Evolutionary conservation across 2,113 vertebrate species (phyloP), one percentile per base, ranked within the genome.

Genomic region (Pluvialis apricaria): DNA sequence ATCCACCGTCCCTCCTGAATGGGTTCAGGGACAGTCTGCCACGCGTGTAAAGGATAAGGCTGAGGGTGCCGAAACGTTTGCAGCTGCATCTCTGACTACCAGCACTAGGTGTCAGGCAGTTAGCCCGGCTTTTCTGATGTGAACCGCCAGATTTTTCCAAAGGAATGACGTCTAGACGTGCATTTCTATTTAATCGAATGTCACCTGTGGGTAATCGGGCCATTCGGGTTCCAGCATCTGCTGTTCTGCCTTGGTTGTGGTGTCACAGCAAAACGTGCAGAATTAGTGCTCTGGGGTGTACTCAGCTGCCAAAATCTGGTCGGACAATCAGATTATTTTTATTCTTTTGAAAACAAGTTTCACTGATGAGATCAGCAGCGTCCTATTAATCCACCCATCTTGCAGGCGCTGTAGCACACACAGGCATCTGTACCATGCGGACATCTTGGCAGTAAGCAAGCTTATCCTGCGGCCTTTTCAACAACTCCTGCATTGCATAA

Each of bases 31-130:
- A 24, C n/a, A 60, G 31, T 38, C 58, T 28, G 51, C 15, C 14
- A 8, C 13, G 2, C 47, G 38, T 4, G 10, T 7, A 19, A 34
- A 60, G 34, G 34, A 28, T 6, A 36, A 72, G 47, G 22, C 78
- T 36, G 36, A 26, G 40, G 24, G 44, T 52, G 49, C 64, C 5
- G 3, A 69, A 88, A 34, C 18, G 25, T 18, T n/a, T 2, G 2
- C 28, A 60, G 47, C 38, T 92, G 73, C 82, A 87, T 15, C 61
- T 66, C 91, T 89, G 34, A 5, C 47, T 75, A 6, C 25, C 47
- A 90, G 89, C 90, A 51, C 88, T 80, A 92, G 79, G 80, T 82
- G 82, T 88, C 93, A 79, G 86, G 70, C 70, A 8, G 21, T 54
- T 34, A 62, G 47, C 66, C 25, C 52, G 31, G 7, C n/a, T 79